phyloP scores from a whole-genome alignment of 2,113 vertebrate genomes.

The Hystrix brachyura region DNA sequence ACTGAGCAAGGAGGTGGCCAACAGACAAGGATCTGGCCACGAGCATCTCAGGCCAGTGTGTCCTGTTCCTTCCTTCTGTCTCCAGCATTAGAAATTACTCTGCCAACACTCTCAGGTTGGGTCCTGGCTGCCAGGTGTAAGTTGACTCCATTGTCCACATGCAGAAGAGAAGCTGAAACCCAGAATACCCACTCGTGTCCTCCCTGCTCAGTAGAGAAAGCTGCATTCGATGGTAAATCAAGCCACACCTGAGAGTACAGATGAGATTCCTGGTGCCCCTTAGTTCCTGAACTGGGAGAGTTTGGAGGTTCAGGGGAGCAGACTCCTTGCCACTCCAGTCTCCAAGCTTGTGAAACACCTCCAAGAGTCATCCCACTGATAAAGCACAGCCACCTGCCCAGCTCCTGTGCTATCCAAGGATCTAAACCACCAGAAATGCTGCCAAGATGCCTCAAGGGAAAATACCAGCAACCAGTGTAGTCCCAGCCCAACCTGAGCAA shows the following conservation, averaged over 20 bases:
- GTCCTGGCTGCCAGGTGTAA: not conserved
- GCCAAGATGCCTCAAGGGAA: conserved; percentile 79
- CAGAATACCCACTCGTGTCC: not conserved
- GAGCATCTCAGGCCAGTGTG: not conserved
- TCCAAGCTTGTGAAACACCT: conserved; percentile 66
- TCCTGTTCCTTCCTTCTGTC: not conserved
- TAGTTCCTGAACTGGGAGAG: not conserved
- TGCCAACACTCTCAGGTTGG: not conserved
- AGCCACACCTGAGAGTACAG: not conserved
- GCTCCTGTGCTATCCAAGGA: conserved; percentile 47
- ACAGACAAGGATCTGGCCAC: conserved; percentile 11
- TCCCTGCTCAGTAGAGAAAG: not conserved
- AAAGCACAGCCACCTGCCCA: conserved; percentile 64
- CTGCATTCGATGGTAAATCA: not conserved
- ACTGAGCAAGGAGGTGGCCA: not conserved
- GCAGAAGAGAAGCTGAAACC: not conserved
- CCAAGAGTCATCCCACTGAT: conserved; percentile 36
- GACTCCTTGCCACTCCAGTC: not conserved
- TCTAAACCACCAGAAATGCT: conserved; percentile 23
- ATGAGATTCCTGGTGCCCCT: not conserved
- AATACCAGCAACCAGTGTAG: conserved; percentile 64
- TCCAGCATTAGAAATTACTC: conserved; percentile 6
- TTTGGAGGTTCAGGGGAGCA: not conserved
- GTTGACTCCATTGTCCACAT: not conserved
- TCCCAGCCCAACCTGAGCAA: conserved; percentile 80